Evolutionary conservation across 2,797 vertebrate species (phyloP).

Genomic region (Enteromius trimaculatus): DNA sequence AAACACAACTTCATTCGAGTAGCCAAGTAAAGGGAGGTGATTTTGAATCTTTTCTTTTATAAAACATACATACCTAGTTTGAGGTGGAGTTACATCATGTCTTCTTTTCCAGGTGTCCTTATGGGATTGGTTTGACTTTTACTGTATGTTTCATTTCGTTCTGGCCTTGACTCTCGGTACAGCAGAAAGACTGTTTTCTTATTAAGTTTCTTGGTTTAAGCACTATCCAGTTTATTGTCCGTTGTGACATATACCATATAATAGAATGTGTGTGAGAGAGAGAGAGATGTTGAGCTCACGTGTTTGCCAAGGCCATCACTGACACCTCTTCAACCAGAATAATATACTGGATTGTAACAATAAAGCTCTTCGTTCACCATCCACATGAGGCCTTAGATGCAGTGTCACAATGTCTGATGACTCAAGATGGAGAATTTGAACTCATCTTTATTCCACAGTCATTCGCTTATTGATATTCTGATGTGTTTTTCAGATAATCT

Average conservation of each 20-base stretch:
- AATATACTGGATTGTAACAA: slow-evolving; percentile 15
- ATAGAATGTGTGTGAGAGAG: slow-evolving; percentile 35
- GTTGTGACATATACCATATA: slow-evolving; percentile 17
- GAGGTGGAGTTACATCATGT: neutral
- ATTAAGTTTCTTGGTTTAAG: slow-evolving; percentile 26
- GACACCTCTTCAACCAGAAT: slow-evolving; percentile 33
- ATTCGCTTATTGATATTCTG: neutral
- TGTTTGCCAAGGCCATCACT: slow-evolving; percentile 35
- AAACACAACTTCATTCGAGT: neutral
- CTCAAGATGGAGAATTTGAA: slow-evolving; percentile 20
- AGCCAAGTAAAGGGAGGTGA: neutral
- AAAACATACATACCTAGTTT: slow-evolving; percentile 1
- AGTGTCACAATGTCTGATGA: slow-evolving; percentile 28
- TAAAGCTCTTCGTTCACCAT: slow-evolving; percentile 13
- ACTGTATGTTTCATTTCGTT: neutral
- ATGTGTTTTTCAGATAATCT: slow-evolving; percentile 12
- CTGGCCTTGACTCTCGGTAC: slow-evolving; percentile 23
- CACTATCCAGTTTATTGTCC: slow-evolving; percentile 35
- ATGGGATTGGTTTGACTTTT: slow-evolving; percentile 13
- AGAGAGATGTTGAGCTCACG: slow-evolving; percentile 41
- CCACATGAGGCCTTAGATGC: slow-evolving; percentile 12
- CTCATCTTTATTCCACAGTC: slow-evolving; percentile 18
- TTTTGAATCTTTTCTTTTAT: neutral
- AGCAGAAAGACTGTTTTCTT: slow-evolving; percentile 20
- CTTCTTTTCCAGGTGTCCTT: slow-evolving; percentile 8